Conservation (phyloP, 2,888 invertebrate genomes). For the Tiliacea aurago region DNA sequence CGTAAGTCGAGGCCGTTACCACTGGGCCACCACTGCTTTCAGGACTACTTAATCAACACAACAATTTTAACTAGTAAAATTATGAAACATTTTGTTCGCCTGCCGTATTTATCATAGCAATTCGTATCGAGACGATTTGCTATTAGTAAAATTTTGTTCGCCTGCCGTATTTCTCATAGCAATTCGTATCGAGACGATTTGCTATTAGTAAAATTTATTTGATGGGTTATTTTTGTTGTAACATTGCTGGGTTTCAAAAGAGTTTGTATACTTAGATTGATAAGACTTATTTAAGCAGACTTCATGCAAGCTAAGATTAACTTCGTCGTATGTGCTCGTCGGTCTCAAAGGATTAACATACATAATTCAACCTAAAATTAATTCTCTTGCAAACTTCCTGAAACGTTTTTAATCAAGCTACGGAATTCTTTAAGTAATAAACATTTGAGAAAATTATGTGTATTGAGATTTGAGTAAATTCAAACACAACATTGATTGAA, state of each 20-base stretch:
- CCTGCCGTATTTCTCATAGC: conserved; percentile 22
- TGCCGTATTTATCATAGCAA: conserved; percentile 23
- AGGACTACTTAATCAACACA: too few species aligned
- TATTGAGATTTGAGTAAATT: background rate
- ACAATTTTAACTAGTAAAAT: background rate
- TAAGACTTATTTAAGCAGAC: too few species aligned
- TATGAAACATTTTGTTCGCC: background rate
- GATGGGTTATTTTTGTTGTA: background rate
- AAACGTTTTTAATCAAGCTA: conserved; percentile 17
- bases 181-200: conserved; percentile 2
- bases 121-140: background rate
- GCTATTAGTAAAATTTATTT: background rate
- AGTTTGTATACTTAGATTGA: too few species aligned
- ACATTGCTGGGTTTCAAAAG: background rate
- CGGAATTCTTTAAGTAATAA: background rate
- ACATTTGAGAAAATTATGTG: background rate
- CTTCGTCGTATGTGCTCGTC: conserved; percentile 10
- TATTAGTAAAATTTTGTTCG: background rate
- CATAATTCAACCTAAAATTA: conserved; percentile 28
- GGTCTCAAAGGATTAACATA: conserved; percentile 27
- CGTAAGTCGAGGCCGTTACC: too few species aligned
- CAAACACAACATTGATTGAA: background rate
- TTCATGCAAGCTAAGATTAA: conserved; percentile 22
- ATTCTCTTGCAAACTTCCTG: conserved; percentile 18
- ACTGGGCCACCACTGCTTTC: too few species aligned